These are phyloP conservation scores for Malthinus flaveolus DNA, from an alignment of 2,888 invertebrate species.

Conservation along the genomic window DNA sequence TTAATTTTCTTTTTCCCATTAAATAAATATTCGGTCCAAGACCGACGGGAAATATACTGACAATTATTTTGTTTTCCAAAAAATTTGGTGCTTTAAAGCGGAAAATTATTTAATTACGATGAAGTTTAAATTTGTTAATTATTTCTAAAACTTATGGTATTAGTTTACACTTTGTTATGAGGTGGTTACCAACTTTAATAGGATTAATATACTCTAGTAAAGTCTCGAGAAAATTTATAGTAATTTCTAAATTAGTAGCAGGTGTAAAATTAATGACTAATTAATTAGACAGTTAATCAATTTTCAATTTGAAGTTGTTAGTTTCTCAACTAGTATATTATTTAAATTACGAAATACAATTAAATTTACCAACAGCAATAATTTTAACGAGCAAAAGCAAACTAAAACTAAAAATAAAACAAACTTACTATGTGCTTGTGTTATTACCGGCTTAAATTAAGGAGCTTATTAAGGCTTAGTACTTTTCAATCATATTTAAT, in stretches of 20 bases:
- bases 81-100: no score
- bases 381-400: no score
- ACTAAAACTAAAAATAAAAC: no score
- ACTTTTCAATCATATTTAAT: no score
- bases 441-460: no score
- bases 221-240: constrained; percentile 16
- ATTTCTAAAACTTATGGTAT: constrained; percentile 26
- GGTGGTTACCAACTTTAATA: constrained; percentile 23
- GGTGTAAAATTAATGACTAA: constrained; percentile 20
- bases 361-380: no score
- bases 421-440: no score
- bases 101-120: not conserved
- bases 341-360: no score
- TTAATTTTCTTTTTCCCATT: constrained; percentile 4
- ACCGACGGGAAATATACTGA: no score
- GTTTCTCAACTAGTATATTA: not conserved
- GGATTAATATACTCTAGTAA: constrained; percentile 24
- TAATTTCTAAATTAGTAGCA: constrained; percentile 13
- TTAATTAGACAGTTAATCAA: constrained; percentile 19
- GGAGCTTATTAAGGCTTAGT: no score
- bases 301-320: constrained; percentile 16
- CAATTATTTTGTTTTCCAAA: no score
- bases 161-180: constrained; percentile 27
- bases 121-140: constrained; percentile 8
- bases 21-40: constrained; percentile 1